Conservation (phyloP, 2,888 invertebrate genomes). For the Megaustenia siamemsis region DNA sequence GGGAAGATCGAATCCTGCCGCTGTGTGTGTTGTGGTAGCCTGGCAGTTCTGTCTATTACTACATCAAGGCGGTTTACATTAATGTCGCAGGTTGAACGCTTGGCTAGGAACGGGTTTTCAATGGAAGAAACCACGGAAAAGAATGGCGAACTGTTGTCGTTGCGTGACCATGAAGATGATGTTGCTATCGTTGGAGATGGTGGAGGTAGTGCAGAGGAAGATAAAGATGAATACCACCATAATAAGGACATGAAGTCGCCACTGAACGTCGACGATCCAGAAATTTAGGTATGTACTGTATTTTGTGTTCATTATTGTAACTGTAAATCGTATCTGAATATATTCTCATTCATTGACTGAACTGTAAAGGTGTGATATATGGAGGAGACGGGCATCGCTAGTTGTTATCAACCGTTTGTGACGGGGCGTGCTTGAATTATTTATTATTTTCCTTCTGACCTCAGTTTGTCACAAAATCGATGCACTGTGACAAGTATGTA, state of each 20-base stretch:
- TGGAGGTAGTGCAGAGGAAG: conserved; percentile 18
- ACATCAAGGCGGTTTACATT: not conserved
- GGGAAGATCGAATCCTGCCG: conserved; percentile 20
- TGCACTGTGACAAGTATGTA: too few species aligned
- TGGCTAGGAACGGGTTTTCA: conserved; percentile 53
- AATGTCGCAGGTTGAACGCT: conserved; percentile 52
- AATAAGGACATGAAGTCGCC: not conserved
- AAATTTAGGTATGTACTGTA: conserved; percentile 22
- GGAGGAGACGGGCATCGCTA: too few species aligned
- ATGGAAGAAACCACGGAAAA: conserved; percentile 59
- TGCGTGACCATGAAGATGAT: conserved; percentile 46
- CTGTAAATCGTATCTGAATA: not conserved
- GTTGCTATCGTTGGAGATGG: not conserved
- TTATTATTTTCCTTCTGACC: too few species aligned
- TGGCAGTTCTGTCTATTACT: not conserved
- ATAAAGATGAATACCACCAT: conserved; percentile 12
- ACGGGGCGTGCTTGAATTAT: too few species aligned
- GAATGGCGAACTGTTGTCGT: conserved; percentile 64
- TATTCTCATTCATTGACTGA: too few species aligned
- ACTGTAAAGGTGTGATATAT: too few species aligned
- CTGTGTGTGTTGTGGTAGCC: too few species aligned
- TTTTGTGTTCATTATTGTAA: not conserved
- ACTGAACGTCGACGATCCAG: conserved; percentile 11
- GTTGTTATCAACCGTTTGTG: too few species aligned
- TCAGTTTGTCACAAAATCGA: too few species aligned